phyloP scores from a whole-genome alignment of 2,113 vertebrate species.

The Conger conger region DNA sequence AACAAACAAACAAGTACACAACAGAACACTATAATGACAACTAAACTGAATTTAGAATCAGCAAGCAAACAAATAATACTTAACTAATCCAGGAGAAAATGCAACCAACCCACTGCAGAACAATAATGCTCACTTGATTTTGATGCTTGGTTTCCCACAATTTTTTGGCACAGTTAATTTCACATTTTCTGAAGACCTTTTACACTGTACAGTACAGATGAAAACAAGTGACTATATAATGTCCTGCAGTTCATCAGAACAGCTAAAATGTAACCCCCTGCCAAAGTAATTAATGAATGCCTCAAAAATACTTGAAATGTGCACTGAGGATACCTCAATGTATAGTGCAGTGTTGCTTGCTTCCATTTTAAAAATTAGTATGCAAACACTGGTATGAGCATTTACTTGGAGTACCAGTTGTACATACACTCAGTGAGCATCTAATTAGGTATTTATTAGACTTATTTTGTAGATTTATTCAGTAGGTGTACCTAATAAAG shows the following conservation, averaged over 20 bases:
- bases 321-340: background rate
- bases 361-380: background rate
- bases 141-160: background rate
- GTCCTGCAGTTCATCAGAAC: background rate
- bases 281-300: background rate
- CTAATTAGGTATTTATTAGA: too few relatives aligned
- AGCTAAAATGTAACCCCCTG: background rate
- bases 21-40: too few relatives aligned
- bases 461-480: too few relatives aligned
- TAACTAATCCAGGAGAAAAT: too few relatives aligned
- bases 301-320: background rate
- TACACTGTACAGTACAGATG: background rate
- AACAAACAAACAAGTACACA: too few relatives aligned
- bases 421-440: background rate
- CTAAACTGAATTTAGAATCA: too few relatives aligned
- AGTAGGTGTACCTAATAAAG: too few relatives aligned
- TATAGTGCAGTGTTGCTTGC: background rate
- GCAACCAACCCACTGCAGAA: too few relatives aligned
- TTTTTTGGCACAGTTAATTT: background rate
- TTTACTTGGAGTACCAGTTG: too few relatives aligned
- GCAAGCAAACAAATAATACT: too few relatives aligned
- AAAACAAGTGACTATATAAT: background rate
- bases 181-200: background rate
- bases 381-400: background rate
- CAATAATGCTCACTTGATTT: background rate